Conservation (phyloP, 2,113 vertebrate genomes). For the Agapornis roseicollis region DNA sequence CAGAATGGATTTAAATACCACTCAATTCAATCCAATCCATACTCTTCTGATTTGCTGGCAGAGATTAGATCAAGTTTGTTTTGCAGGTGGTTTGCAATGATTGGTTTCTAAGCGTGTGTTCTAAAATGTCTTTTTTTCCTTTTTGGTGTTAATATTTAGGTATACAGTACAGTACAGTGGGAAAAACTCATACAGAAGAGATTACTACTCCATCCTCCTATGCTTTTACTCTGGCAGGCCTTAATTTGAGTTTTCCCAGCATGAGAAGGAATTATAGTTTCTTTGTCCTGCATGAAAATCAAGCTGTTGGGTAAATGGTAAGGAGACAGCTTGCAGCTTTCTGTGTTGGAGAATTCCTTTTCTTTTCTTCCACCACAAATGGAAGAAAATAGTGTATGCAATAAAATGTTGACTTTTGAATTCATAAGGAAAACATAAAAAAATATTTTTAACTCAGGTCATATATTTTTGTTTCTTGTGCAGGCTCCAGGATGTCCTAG, state of each 20-base stretch:
- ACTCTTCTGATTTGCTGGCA: background rate
- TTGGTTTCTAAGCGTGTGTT: background rate
- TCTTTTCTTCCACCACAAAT: background rate
- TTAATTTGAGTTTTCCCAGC: background rate
- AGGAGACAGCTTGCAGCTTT: background rate
- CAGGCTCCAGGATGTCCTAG: background rate
- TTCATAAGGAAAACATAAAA: background rate
- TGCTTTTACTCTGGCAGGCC: background rate
- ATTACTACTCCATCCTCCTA: background rate
- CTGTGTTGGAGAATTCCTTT: background rate
- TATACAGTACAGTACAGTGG: background rate
- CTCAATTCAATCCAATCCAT: background rate
- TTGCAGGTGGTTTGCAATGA: background rate
- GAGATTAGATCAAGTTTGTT: background rate
- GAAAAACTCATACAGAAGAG: background rate
- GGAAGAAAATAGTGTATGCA: fast-evolving
- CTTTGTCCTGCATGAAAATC: background rate
- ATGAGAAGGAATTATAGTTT: background rate
- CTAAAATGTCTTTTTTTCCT: background rate
- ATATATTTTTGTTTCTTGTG: background rate
- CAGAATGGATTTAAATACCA: background rate
- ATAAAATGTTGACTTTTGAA: background rate
- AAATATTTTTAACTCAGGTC: background rate
- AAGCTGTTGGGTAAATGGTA: background rate
- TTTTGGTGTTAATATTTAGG: background rate